Conservation (phyloP, 2,113 vertebrate species). For the Macrotis lagotis region DNA sequence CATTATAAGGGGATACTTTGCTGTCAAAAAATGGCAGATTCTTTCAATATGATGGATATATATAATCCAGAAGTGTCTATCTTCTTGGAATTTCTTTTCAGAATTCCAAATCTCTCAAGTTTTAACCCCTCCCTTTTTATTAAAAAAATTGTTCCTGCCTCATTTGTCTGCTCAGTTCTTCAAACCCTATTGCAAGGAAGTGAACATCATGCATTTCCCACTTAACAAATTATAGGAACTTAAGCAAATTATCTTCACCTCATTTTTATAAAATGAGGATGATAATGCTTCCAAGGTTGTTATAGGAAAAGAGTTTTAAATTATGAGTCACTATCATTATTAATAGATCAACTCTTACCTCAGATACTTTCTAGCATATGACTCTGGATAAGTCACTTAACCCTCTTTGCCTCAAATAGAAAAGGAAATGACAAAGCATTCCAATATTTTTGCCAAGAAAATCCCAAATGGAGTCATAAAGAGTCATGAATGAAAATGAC, state of each 20-base stretch:
- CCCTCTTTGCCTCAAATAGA: not conserved
- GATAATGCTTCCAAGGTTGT: not conserved
- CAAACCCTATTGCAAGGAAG: not conserved
- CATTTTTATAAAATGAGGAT: not conserved
- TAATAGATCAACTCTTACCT: not conserved
- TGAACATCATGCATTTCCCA: not conserved
- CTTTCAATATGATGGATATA: not conserved
- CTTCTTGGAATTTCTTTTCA: not conserved
- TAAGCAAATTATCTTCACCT: not conserved
- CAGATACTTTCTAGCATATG: not conserved
- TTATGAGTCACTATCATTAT: not conserved
- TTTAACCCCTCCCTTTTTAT: not conserved
- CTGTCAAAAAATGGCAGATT: not conserved
- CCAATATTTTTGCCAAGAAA: not conserved
- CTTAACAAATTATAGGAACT: not conserved
- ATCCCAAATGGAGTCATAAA: not conserved
- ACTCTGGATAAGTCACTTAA: not conserved
- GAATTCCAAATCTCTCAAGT: not conserved
- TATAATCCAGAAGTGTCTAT: not conserved
- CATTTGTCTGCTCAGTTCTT: not conserved
- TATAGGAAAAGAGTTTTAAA: not conserved
- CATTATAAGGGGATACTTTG: constrained; percentile 5
- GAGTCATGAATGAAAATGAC: not conserved
- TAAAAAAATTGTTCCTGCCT: not conserved
- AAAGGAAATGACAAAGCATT: not conserved